Evolutionary conservation across 2,888 invertebrate genomes (phyloP), one percentile per base, ranked within the genome.

Genomic region (Xestia c-nigrum): DNA sequence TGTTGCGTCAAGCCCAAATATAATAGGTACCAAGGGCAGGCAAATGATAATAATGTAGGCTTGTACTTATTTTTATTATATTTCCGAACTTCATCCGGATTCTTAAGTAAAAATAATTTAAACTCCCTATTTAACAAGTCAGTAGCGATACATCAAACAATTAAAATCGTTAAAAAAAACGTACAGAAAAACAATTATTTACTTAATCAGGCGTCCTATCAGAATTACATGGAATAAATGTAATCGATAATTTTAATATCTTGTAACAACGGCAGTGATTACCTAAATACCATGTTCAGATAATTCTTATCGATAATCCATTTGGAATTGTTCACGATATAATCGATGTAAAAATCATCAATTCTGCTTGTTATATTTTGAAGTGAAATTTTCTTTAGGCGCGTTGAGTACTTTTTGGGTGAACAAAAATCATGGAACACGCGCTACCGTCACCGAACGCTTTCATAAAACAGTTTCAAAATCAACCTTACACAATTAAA

Each of bases 231-330:
- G 84, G 81, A 85, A 89, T 88, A 84, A 88, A 87, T 87, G 85
- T 86, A 85, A 85, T 86, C 75, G 87, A 91, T 88, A 82, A 83
- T 87, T 77, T 86, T 89, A 89, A 93, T 94, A 94, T 94, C 94
- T 90, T 92, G 92, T 93, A 91, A 92, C 89, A 89, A 88, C 82
- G 83, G 92, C 95, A 81, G 94, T 95, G 95, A 95, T 95, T 95
- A 95, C 93, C 91, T 88, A 92, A 95, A 93, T 91, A 90, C 90
- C 59, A 88, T 90, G 85, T 89, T 86, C 72, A 84, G 92, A 93
- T 93, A 92, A 89, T 77, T 76, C 1, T 81, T 92, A 92, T 92
- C 92, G 75, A 69, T 89, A 92, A 93, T 92, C 91, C 90, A 66
- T 84, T 89, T 76, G 84, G 85, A 88, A 87, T 87, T 84, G 86